A percentile compares a stretch with the other conserved stretches of the same genome.
Evolutionary conservation across 2,888 invertebrate genomes (phyloP).

Genomic region (Agelastica alni): DNA sequence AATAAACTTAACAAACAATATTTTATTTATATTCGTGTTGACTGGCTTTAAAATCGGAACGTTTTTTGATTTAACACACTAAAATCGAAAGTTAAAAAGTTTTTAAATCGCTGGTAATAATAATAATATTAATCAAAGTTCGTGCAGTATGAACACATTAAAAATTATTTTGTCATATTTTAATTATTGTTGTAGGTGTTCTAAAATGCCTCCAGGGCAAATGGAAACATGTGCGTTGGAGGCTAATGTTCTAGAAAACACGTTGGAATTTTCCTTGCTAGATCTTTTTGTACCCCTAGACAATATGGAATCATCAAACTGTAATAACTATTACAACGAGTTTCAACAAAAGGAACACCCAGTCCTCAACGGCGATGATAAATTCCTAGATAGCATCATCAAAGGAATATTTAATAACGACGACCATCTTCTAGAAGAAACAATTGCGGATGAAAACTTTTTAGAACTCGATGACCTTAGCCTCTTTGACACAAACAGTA

Average conservation of each 20-base stretch:
- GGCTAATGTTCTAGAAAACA: conserved; percentile 19
- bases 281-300: conserved; percentile 40
- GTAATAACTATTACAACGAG: conserved; percentile 29
- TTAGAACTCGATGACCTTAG: conserved; percentile 30
- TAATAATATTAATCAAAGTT: no score
- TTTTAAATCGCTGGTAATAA: no score
- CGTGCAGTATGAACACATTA: no score
- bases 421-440: conserved; percentile 26
- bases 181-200: conserved; percentile 1
- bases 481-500: conserved; percentile 32
- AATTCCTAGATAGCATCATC: conserved; percentile 42
- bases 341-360: conserved; percentile 28
- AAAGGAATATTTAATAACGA: conserved; percentile 38
- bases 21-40: no score
- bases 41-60: no score
- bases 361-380: conserved; percentile 41
- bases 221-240: conserved; percentile 32
- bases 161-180: not conserved
- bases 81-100: no score
- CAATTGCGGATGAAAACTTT: conserved; percentile 25
- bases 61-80: no score
- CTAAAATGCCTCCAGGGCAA: conserved; percentile 35
- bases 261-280: conserved; percentile 28
- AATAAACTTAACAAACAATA: not conserved
- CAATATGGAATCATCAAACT: conserved; percentile 34